Evolutionary conservation across 2,888 invertebrate species (phyloP).

Genomic region (Hecatera dysodea): DNA sequence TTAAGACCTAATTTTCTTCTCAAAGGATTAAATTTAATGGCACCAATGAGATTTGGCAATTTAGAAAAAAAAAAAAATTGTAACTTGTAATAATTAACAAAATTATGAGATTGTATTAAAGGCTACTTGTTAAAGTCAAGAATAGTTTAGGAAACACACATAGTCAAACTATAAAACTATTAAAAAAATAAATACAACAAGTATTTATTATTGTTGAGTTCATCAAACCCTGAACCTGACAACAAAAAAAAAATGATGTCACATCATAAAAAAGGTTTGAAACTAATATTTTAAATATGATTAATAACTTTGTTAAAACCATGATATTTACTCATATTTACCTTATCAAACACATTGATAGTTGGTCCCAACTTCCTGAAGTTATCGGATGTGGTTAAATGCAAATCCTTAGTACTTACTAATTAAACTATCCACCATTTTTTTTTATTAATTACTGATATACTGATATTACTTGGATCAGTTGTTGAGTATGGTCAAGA

Average conservation of each 20-base stretch:
- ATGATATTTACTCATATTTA: conserved; percentile 13
- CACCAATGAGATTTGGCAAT: no score
- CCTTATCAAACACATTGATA: conserved; percentile 34
- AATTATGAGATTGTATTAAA: neutral
- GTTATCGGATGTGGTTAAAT: conserved; percentile 32
- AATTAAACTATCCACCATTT: conserved; percentile 1
- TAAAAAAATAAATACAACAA: neutral
- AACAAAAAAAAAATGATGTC: neutral
- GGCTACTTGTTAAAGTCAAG: neutral
- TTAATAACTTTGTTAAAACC: conserved; percentile 1
- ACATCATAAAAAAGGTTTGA: neutral
- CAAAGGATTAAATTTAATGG: no score
- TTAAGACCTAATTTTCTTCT: no score
- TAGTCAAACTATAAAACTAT: neutral
- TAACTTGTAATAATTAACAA: neutral
- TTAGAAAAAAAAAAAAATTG: no score
- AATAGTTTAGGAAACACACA: no score
- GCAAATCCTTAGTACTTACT: conserved; percentile 30
- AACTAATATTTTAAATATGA: neutral
- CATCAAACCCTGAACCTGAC: neutral
- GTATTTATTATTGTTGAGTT: neutral
- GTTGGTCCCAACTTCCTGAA: conserved; percentile 29
- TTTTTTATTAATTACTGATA: neutral
- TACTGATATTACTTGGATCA: neutral
- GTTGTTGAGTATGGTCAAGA: neutral